Evolutionary conservation across 1,140 invertebrate species (phyloP), one percentile per base, ranked within the genome.

Genomic region (Scaptomyza montana): DNA sequence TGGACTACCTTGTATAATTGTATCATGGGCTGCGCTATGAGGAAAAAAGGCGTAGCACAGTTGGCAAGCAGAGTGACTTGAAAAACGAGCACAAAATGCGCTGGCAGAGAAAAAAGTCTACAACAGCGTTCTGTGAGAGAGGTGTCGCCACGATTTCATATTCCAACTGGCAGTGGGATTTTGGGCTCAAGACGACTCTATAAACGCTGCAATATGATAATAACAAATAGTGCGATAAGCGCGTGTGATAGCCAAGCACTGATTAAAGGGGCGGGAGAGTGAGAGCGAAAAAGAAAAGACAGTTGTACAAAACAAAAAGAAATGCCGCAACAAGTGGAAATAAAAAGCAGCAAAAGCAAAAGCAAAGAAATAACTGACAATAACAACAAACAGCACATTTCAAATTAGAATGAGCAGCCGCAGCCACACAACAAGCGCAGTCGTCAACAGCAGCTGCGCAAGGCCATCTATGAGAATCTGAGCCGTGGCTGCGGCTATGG

Each of bases 401-500:
- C 62, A 55, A 74, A 78, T 75, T 73, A 78, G 47, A 69, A 70
- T 56, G 54, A 63, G 21, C 70, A 65, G 54, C 47, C 19, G 36
- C 66, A 49, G 63, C 49, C 56, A 49, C 62, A 47, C 13, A 51
- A 49, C 39, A 57, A 74, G 51, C 69, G 46, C 63, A 62, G 49
- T 47, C 70, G 65, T 2, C 59, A 63, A 13, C 64, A 64, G 53
- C 59, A n/a, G n/a, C n/a, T n/a, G n/a, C n/a, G n/a, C n/a, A n/a
- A 65, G 43, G 60, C 77, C 10, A 89, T 89, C n/a, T 89, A 89
- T 68, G 85, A 89, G 59, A 92, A 92, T 78, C 33, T 92, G n/a
- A 92, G 90, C 45, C 78, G 75, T 19, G 90, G 90, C 54, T 92
- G 90, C 36, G 89, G 90, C 45, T 92, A 92, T 39, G 90, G 90